Evolutionary conservation across 2,888 invertebrate genomes (phyloP).

Genomic region (Deroplatys truncata): DNA sequence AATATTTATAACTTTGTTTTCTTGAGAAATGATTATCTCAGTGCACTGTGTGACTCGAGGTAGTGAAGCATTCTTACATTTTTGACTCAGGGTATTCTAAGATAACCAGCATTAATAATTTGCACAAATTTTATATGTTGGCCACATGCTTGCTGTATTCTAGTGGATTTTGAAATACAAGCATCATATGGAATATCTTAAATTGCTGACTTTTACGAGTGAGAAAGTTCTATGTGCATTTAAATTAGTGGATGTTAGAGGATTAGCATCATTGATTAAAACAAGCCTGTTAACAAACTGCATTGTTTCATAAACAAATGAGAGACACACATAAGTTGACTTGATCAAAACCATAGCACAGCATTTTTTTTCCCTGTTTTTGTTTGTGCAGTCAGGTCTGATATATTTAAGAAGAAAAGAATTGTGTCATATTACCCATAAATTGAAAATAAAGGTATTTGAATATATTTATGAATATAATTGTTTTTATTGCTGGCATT

Average conservation of each 20-base stretch:
- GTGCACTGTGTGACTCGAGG: background rate
- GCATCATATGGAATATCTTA: background rate
- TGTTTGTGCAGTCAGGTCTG: background rate
- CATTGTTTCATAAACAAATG: too few relatives aligned
- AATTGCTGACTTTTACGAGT: background rate
- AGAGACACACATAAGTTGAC: too few relatives aligned
- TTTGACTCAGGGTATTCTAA: background rate
- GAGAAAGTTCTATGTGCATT: background rate
- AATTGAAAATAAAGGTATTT: background rate
- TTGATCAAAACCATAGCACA: too few relatives aligned
- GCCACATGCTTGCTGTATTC: background rate
- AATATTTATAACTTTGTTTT: too few relatives aligned
- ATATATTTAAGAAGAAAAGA: background rate
- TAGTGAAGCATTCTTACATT: background rate
- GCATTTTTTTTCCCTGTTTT: too few relatives aligned
- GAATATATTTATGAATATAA: background rate
- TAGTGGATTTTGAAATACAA: background rate
- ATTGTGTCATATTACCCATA: background rate
- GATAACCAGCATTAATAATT: background rate
- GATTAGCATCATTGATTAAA: background rate
- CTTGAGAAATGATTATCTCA: too few relatives aligned
- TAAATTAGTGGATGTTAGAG: background rate
- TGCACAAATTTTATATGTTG: background rate
- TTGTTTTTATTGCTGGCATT: background rate
- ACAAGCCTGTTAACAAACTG: background rate